Evolutionary conservation across 30 jellyfish, hydroid and myxozoan genomes (phyloP).

Genomic region (Euphysa ruthae): DNA sequence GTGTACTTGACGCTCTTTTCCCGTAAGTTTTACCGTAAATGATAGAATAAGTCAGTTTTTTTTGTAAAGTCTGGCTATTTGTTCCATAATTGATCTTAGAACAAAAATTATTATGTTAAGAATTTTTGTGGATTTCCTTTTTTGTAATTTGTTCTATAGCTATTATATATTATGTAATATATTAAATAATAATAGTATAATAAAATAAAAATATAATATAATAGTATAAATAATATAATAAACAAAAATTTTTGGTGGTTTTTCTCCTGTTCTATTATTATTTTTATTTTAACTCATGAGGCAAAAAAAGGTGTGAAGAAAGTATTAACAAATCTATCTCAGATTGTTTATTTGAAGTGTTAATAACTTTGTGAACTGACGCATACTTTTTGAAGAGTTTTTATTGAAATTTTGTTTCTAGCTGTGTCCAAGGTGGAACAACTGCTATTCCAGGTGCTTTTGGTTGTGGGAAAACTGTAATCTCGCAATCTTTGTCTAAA

Average conservation of each 20-base stretch:
- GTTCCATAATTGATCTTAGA: not conserved
- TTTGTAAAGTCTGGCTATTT: not conserved
- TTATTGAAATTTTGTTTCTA: not conserved
- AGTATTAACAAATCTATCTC: no score
- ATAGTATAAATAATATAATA: not conserved
- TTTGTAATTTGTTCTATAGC: not conserved
- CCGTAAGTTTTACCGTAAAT: constrained; percentile 88
- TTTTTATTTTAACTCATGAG: no score
- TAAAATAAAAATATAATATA: no score
- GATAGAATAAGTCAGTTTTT: no score
- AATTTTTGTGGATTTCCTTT: no score
- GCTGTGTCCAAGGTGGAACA: constrained; percentile 99
- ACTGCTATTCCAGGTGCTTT: constrained; percentile 99
- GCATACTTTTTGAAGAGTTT: no score
- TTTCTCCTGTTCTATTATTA: no score
- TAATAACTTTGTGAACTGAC: no score
- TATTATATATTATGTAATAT: not conserved
- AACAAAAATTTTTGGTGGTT: no score
- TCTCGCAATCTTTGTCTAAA: constrained; percentile 88
- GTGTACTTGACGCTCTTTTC: constrained; percentile 96
- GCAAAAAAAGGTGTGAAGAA: no score
- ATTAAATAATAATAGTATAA: not conserved
- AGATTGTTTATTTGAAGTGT: no score
- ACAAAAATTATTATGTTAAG: not conserved
- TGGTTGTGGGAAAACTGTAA: constrained; percentile 99